phyloP scores from a whole-genome alignment of 1,140 invertebrate genomes.

The Ceratitis capitata region DNA sequence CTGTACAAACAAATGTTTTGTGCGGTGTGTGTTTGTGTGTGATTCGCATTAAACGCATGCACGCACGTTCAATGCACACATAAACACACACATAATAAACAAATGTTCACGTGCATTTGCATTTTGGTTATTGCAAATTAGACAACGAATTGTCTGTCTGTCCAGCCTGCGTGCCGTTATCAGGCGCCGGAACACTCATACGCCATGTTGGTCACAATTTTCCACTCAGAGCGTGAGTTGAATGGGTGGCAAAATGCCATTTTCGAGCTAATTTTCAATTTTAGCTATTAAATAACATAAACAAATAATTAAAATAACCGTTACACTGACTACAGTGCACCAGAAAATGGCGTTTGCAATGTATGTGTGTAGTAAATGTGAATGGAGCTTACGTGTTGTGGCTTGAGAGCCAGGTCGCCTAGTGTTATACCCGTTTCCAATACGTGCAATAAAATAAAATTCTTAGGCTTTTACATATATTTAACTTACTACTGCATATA shows the following conservation, averaged over 20 bases:
- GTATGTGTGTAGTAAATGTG: too few relatives aligned
- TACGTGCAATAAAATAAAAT: too few relatives aligned
- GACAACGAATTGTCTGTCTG: conserved; percentile 10
- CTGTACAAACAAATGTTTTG: conserved; percentile 7
- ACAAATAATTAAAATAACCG: too few relatives aligned
- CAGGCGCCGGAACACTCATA: not conserved
- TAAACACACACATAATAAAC: conserved; percentile 8
- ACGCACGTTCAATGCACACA: not conserved
- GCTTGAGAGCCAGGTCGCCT: too few relatives aligned
- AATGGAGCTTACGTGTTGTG: too few relatives aligned
- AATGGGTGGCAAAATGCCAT: not conserved
- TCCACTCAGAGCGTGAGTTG: not conserved
- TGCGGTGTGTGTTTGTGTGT: not conserved
- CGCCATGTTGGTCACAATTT: not conserved
- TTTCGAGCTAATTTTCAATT: not conserved
- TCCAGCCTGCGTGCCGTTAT: too few relatives aligned
- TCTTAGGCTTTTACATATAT: too few relatives aligned
- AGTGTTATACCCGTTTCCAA: too few relatives aligned
- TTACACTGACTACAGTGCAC: too few relatives aligned
- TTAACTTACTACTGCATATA: too few relatives aligned
- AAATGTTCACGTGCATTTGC: conserved; percentile 6
- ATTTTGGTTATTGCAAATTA: conserved; percentile 35
- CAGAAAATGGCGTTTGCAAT: too few relatives aligned
- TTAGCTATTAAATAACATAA: not conserved
- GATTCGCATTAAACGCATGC: not conserved